Percentiles rank a stretch among this genome's conserved stretches.
phyloP scores from a whole-genome alignment of 2,888 invertebrate genomes.

The Ormia ochracea region DNA sequence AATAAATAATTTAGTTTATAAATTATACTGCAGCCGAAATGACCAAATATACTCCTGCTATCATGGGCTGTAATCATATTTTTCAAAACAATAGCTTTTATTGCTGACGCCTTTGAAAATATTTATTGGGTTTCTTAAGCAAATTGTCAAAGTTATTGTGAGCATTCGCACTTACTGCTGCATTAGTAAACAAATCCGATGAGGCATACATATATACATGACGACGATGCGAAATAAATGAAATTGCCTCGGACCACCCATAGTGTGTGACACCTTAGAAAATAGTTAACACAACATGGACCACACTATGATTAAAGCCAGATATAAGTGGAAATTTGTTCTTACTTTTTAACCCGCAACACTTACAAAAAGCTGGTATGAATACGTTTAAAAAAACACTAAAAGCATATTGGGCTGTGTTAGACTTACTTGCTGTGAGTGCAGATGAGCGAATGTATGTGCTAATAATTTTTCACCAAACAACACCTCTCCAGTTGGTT shows the following conservation, averaged over 20 bases:
- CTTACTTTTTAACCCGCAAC: slow-evolving; percentile 14
- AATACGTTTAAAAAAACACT: no score
- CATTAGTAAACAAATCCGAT: slow-evolving; percentile 19
- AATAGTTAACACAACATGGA: slow-evolving; percentile 63
- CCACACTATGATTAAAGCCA: slow-evolving; percentile 66
- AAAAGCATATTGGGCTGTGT: slow-evolving; percentile 50
- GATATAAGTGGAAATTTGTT: slow-evolving; percentile 68
- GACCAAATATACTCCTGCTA: no score
- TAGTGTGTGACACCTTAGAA: slow-evolving; percentile 66
- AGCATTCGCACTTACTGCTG: slow-evolving; percentile 53
- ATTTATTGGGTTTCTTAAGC: slow-evolving; percentile 35
- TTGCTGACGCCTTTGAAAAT: no score
- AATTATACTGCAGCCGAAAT: no score
- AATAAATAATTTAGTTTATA: no score
- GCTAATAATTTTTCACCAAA: slow-evolving; percentile 73
- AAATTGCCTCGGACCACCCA: slow-evolving; percentile 68
- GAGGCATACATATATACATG: background rate
- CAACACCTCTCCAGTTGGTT: slow-evolving; percentile 71
- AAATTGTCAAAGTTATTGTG: slow-evolving; percentile 57
- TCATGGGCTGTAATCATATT: no score
- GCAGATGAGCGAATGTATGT: slow-evolving; percentile 60
- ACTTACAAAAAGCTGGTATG: slow-evolving; percentile 9
- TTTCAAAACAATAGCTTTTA: no score
- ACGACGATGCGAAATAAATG: slow-evolving; percentile 10
- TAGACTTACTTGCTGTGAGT: slow-evolving; percentile 32